Evolutionary conservation across 2,797 vertebrate genomes (phyloP).

Genomic region (Amazona finschi): DNA sequence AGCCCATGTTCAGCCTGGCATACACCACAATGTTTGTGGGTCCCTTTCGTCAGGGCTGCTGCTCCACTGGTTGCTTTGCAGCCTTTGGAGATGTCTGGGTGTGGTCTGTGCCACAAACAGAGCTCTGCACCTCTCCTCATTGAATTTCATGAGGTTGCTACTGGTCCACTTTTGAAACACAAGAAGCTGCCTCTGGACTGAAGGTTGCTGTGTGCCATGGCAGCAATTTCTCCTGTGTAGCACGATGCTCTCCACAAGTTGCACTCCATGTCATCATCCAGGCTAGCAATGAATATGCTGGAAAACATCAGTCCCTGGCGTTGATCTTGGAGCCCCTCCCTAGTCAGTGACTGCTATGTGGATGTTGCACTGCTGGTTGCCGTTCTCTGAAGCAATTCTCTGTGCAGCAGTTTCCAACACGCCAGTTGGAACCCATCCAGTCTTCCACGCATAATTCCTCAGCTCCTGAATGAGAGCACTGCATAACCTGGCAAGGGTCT

Average conservation of each 20-base stretch:
- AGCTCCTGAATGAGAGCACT: not conserved
- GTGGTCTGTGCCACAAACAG: not conserved
- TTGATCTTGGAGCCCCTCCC: not conserved
- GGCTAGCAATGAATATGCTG: not conserved
- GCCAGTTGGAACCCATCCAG: not conserved
- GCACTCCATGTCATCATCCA: not conserved
- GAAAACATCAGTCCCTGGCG: not conserved
- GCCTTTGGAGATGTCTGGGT: not conserved
- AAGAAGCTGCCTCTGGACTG: not conserved
- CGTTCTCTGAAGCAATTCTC: not conserved
- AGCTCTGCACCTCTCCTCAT: not conserved
- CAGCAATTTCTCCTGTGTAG: not conserved
- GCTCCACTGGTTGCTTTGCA: not conserved
- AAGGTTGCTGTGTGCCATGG: not conserved
- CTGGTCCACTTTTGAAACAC: not conserved
- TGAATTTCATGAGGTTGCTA: not conserved
- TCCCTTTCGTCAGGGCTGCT: accelerated
- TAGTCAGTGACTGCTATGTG: not conserved
- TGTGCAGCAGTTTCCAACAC: not conserved
- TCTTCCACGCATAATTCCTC: not conserved
- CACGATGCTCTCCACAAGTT: accelerated
- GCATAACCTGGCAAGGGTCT: not conserved
- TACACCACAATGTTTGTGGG: not conserved
- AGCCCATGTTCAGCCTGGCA: accelerated
- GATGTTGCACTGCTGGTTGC: not conserved